These are phyloP conservation scores for Cheirogaleus medius DNA, from an alignment of 2,113 vertebrate species.

Conservation along the genomic window DNA sequence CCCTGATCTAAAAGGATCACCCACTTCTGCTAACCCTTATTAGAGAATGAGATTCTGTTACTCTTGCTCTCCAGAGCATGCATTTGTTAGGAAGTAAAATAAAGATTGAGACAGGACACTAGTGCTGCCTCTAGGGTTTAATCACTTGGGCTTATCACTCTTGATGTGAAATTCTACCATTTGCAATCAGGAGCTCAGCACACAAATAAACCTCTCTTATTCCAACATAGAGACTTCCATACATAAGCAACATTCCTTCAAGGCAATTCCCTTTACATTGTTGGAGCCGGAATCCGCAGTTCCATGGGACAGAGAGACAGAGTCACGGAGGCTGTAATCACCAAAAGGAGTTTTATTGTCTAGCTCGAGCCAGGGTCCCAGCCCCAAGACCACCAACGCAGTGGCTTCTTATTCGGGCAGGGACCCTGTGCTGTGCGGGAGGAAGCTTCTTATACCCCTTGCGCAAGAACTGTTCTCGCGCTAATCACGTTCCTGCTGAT, in stretches of 20 bases:
- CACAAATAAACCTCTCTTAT: not conserved
- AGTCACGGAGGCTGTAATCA: too few species aligned
- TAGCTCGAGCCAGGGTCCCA: too few species aligned
- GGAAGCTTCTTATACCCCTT: too few species aligned
- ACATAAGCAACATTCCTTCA: not conserved
- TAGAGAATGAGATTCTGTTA: slow-evolving; percentile 4
- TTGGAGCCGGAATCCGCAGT: too few species aligned
- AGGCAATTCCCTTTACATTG: too few species aligned
- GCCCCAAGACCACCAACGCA: too few species aligned
- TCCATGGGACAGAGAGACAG: too few species aligned
- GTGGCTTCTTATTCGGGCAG: too few species aligned
- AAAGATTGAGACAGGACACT: not conserved
- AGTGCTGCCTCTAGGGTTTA: not conserved
- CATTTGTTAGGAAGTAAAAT: not conserved
- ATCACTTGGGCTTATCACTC: not conserved
- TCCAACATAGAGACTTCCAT: not conserved
- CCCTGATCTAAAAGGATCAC: not conserved
- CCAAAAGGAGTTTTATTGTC: too few species aligned
- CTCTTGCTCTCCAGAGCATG: not conserved
- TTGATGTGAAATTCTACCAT: slow-evolving; percentile 4
- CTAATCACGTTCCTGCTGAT: too few species aligned
- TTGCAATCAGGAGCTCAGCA: slow-evolving; percentile 2
- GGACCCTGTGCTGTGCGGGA: too few species aligned
- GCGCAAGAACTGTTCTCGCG: too few species aligned
- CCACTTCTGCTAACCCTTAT: not conserved